These are phyloP conservation scores for Eumacrocentrus americanus DNA, from an alignment of 2,888 invertebrate genomes.

Conservation along the genomic window DNA sequence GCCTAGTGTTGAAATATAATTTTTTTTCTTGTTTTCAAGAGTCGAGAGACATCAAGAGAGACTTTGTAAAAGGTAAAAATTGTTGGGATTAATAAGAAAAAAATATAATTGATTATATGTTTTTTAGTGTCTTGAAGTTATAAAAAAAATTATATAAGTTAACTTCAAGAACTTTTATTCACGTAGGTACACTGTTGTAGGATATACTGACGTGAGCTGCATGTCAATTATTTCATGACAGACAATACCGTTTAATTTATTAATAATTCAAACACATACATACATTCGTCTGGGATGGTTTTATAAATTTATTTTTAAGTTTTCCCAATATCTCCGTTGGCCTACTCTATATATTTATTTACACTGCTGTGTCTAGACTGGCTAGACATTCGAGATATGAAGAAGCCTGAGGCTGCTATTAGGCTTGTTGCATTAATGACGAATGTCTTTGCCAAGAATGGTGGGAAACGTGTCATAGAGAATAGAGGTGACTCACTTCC, in stretches of 20 bases:
- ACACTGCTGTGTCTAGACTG: too few species aligned
- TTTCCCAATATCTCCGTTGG: background rate
- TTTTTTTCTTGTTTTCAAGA: too few species aligned
- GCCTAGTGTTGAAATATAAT: background rate
- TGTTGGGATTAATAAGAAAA: background rate
- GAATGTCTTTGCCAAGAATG: conserved; percentile 23
- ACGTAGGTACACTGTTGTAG: conserved; percentile 4
- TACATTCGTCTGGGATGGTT: background rate
- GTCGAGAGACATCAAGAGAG: background rate
- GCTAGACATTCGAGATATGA: too few species aligned
- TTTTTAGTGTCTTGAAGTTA: background rate
- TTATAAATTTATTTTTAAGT: background rate
- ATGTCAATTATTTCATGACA: conserved; percentile 41
- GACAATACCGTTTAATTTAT: conserved; percentile 41
- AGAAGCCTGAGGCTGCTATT: conserved; percentile 4
- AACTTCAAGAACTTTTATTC: background rate
- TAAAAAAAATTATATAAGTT: background rate
- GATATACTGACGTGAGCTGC: conserved; percentile 35
- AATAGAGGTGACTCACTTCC: conserved; percentile 36
- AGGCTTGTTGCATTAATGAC: conserved; percentile 32
- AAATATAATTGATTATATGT: background rate
- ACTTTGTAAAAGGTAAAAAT: background rate
- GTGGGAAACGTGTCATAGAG: conserved; percentile 27
- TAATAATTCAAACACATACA: conserved; percentile 14
- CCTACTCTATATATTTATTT: background rate